Evolutionary conservation across 2,888 invertebrate genomes (phyloP), one percentile per base, ranked within the genome.

Genomic region (Meiosimyza platycephala): DNA sequence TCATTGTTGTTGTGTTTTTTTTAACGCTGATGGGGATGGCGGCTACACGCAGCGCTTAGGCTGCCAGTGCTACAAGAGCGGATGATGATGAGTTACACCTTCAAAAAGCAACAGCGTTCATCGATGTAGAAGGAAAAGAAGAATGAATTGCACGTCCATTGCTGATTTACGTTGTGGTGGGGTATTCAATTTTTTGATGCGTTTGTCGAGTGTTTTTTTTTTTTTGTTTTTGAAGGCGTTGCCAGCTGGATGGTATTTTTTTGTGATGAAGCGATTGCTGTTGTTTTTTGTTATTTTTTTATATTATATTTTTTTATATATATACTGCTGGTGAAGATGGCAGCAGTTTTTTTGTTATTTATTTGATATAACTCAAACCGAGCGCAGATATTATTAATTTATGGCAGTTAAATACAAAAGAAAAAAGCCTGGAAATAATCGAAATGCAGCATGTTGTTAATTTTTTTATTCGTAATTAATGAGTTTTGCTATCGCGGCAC

Each of bases 111-210:
- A 40, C 33, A 22, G 22, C 59, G n/a, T 22, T 28, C n/a, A 28
- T 22, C 16, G 16, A 59, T 13, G 28, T 13, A 18, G 16, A n/a
- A 22, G 47, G n/a, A 47, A 33, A n/a, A 62, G 40, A 28, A 62
- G 62, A 62, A 47, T n/a, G n/a, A 54, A 18, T 16, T 54, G 18
- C n/a, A 6, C n/a, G 18, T 51, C 66, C 64, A 59, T 55, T 52
- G 28, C 69, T 68, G 64, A 73, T 64, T 73, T 73, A 72, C 67
- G 68, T 13, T 59, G 28, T 48, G 67, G 55, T 13, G 52, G 47
- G 16, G 48, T 7, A 33, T 50, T 54, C 28, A 28, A 50, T 40
- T 71, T 28, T 65, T 55, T 63, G 62, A 71, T 71, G 70, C 55
- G 33, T 71, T 63, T 62, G n/a, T 9, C 47, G 22, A 33, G 9